Conservation (phyloP, 2,797 vertebrate genomes). For the Bradypodion ventrale region DNA sequence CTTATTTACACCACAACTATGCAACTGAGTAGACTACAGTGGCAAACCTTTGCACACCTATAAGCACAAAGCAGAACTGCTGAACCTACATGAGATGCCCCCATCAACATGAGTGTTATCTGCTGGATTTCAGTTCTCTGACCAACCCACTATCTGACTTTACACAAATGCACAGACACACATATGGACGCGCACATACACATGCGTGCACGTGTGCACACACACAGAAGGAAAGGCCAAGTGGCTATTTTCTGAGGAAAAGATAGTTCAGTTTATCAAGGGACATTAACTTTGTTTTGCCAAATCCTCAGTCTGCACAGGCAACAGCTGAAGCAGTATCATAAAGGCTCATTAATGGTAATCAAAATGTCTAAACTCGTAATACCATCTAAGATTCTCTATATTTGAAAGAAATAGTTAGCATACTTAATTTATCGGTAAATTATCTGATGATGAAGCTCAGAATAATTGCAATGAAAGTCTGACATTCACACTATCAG, state of each 20-base stretch:
- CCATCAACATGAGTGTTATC: neutral
- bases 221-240: too few relatives aligned
- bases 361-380: neutral
- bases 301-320: neutral
- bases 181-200: too few relatives aligned
- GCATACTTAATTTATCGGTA: slow-evolving; percentile 74
- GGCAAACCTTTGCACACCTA: neutral
- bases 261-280: neutral
- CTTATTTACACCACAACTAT: neutral
- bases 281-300: neutral
- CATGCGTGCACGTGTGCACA: too few relatives aligned
- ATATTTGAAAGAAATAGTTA: slow-evolving; percentile 66
- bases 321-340: neutral
- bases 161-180: too few relatives aligned
- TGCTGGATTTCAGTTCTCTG: neutral
- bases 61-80: neutral
- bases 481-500: slow-evolving; percentile 72
- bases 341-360: neutral
- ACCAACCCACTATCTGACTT: neutral
- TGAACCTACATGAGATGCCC: neutral
- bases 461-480: slow-evolving; percentile 73
- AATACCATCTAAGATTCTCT: slow-evolving; percentile 19
- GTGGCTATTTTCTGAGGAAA: neutral
- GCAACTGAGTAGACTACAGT: neutral
- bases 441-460: slow-evolving; percentile 73